Base-by-base conservation (phyloP, 2,113 vertebrate genomes). In the Oenanthe melanoleuca region DNA sequence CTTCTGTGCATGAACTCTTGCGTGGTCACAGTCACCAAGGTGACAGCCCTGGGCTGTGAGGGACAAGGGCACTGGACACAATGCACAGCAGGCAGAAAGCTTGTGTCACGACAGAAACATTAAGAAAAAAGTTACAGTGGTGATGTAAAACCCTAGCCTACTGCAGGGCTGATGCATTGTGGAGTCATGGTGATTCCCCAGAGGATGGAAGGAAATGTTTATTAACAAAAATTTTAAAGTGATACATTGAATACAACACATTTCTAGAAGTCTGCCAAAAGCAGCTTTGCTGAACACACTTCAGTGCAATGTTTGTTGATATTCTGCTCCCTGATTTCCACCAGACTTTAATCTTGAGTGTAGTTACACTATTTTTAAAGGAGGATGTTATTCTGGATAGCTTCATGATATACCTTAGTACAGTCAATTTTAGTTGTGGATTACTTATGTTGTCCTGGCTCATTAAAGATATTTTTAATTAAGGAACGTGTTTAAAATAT, bases 31-130 rank as follows among this genome's bases (percentile, higher is more conserved):
- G n/a, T 24, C 21, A 60, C 8, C 9, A 9, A 26, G 33, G 37
- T 47, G 31, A 55, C 31, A 82, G 29, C 2, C 12, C 5, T 0
- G 0, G 40, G 14, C 33, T 61, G 26, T 1, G 23, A 40, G 65
- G 38, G 23, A 56, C 15, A 17, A 47, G 45, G 57, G 11, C 40
- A 50, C 44, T 40, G 26, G 31, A 29, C 63, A 53, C 6, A 7
- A 34, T 1, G 2, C 2, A 12, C 3, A 34, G 29, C 8, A 45
- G 38, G 71, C 28, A 65, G 38, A 89, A 87, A 70, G 14, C 26
- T 83, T 1, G 1, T 8, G 14, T 60, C 72, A 82, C 63, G 60
- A 38, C 8, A 16, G 6, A 52, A 14, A 40, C 0, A 5, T 17
- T 38, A 65, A 34, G 44, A 71, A 74, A 22, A 55, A 81, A 79